Evolutionary conservation across 2,888 invertebrate genomes (phyloP).

Genomic region (Drosophila paramelanica): DNA sequence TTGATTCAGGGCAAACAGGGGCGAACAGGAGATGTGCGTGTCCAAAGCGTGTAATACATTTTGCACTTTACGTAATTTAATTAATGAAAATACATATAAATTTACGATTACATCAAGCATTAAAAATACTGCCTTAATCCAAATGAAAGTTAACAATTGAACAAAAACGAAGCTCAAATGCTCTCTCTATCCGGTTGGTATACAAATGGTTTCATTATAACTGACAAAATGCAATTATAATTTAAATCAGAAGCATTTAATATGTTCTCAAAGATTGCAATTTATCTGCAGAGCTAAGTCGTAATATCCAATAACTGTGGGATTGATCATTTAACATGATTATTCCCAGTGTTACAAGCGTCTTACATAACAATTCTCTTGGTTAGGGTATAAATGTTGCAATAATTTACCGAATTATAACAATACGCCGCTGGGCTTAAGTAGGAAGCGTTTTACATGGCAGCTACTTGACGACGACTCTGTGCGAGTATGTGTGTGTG

Average conservation of each 20-base stretch:
- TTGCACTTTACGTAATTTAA: constrained; percentile 72
- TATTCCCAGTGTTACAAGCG: constrained; percentile 3
- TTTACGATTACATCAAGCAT: constrained; percentile 57
- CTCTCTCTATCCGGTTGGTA: constrained; percentile 23
- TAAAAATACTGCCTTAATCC: constrained; percentile 32
- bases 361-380: constrained; percentile 32
- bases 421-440: constrained; percentile 60
- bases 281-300: not conserved
- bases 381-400: constrained; percentile 48
- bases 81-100: constrained; percentile 65
- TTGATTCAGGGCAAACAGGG: constrained; percentile 9
- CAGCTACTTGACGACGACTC: constrained; percentile 69
- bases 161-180: constrained; percentile 28
- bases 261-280: not conserved
- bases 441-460: constrained; percentile 72
- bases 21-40: constrained; percentile 55
- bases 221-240: not conserved
- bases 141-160: constrained; percentile 32
- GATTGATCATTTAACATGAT: not conserved
- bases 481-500: constrained; percentile 28
- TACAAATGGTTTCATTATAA: not conserved
- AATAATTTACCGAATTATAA: constrained; percentile 67
- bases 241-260: not conserved
- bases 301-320: too few species aligned
- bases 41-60: constrained; percentile 55